Conservation (phyloP, 2,888 invertebrate species). For the Bruchidius siliquastri region DNA sequence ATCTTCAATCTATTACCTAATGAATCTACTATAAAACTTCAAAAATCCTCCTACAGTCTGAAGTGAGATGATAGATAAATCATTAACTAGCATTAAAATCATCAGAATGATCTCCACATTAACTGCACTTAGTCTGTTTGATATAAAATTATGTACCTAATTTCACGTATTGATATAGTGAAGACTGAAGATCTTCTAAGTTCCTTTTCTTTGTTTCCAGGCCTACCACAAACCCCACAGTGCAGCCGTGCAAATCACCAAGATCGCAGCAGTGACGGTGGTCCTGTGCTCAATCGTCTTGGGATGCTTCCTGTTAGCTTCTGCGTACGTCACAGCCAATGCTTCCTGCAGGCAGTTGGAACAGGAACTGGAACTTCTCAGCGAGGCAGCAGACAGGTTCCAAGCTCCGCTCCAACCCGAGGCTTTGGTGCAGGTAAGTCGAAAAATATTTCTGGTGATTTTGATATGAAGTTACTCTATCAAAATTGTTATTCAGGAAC, state of each 20-base stretch:
- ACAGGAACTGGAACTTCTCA: slow-evolving; percentile 66
- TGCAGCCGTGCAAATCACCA: slow-evolving; percentile 79
- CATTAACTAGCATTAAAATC: too few relatives aligned
- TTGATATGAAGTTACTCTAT: too few relatives aligned
- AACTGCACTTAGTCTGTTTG: too few relatives aligned
- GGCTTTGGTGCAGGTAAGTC: slow-evolving; percentile 64
- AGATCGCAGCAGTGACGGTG: slow-evolving; percentile 78
- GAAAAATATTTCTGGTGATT: background rate
- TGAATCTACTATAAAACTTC: too few relatives aligned
- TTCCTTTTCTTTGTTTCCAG: slow-evolving; percentile 47
- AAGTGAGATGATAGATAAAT: too few relatives aligned
- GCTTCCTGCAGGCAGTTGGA: slow-evolving; percentile 75
- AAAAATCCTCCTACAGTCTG: too few relatives aligned
- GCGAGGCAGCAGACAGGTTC: slow-evolving; percentile 55
- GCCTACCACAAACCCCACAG: slow-evolving; percentile 72
- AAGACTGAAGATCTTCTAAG: too few relatives aligned
- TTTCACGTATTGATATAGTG: too few relatives aligned
- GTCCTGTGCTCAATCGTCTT: slow-evolving; percentile 75
- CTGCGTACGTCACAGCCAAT: slow-evolving; percentile 77
- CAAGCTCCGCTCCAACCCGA: slow-evolving; percentile 54
- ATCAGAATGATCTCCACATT: too few relatives aligned
- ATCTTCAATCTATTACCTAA: too few relatives aligned
- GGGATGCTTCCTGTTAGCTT: slow-evolving; percentile 77
- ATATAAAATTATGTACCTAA: too few relatives aligned
- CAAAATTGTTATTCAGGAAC: too few relatives aligned